These are phyloP conservation scores for Tragelaphus strepsiceros DNA, from an alignment of 2,113 vertebrate species.

Conservation along the genomic window DNA sequence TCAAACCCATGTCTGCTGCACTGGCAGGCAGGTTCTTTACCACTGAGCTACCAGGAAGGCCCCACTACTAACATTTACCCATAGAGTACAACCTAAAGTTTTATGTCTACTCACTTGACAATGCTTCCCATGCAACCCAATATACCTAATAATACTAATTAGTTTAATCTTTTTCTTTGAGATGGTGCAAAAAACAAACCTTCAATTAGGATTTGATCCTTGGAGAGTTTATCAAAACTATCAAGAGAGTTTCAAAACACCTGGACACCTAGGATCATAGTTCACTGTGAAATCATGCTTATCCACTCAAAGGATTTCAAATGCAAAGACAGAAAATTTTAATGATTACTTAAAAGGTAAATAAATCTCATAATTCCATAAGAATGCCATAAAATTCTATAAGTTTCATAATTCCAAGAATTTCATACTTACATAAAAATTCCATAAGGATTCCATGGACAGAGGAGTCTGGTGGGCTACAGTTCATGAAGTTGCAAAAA, in stretches of 20 bases:
- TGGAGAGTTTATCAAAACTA: not conserved
- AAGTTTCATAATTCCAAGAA: not conserved
- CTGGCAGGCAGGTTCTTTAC: not conserved
- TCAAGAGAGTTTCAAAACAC: not conserved
- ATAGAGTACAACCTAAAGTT: not conserved
- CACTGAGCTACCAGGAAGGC: not conserved
- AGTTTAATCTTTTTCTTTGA: not conserved
- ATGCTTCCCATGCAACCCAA: not conserved
- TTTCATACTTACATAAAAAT: not conserved
- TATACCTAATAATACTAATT: not conserved
- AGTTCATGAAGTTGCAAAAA: not conserved
- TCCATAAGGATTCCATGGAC: not conserved
- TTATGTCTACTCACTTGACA: not conserved
- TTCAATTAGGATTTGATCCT: not conserved
- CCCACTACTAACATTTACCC: not conserved
- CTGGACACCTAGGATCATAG: not conserved
- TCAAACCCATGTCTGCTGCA: not conserved
- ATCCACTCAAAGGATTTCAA: not conserved
- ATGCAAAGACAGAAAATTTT: not conserved
- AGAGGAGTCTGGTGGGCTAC: not conserved
- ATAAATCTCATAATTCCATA: not conserved
- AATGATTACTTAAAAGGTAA: not conserved
- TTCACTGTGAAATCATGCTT: not conserved
- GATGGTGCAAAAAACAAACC: fast-evolving
- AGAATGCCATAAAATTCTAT: not conserved